A percentile compares a stretch with the other conserved stretches of the same genome.
Evolutionary conservation across 2,888 invertebrate species (phyloP).

Genomic region (Pheosia tremula): DNA sequence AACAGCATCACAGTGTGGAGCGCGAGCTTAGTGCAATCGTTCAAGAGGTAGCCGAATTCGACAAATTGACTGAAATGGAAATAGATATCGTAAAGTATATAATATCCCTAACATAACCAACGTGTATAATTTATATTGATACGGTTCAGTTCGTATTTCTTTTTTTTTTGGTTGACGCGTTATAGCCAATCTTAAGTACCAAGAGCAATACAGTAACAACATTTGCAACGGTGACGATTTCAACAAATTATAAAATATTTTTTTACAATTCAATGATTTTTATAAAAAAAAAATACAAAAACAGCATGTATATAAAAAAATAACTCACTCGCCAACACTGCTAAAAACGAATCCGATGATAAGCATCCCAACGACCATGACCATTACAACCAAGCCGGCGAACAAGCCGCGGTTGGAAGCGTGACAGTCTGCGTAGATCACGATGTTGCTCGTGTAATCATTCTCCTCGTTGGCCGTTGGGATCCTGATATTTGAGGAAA

Average conservation of each 20-base stretch:
- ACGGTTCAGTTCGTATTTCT: no score
- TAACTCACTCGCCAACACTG: slow-evolving; percentile 77
- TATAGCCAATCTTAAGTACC: no score
- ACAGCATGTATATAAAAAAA: no score
- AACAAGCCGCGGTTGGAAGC: slow-evolving; percentile 91
- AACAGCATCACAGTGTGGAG: slow-evolving; percentile 85
- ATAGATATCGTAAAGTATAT: slow-evolving; percentile 1
- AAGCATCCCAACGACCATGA: slow-evolving; percentile 75
- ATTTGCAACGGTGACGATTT: no score
- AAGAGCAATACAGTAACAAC: no score
- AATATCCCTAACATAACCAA: no score
- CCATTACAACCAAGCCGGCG: slow-evolving; percentile 86
- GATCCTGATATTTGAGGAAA: slow-evolving; percentile 48
- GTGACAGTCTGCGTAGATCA: slow-evolving; percentile 90
- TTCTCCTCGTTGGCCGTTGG: slow-evolving; percentile 77
- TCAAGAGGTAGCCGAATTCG: slow-evolving; percentile 77
- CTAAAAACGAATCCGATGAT: slow-evolving; percentile 77
- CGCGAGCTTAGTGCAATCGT: slow-evolving; percentile 78
- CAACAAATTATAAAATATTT: no score
- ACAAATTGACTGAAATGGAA: slow-evolving; percentile 72
- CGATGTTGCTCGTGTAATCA: slow-evolving; percentile 82
- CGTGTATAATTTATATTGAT: no score
- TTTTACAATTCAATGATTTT: no score
- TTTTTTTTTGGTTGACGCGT: no score
- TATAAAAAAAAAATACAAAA: no score